Percentiles rank a stretch among this genome's conserved stretches.
These are phyloP conservation scores for Aplocera efformata DNA, from an alignment of 2,888 invertebrate species.

Conservation along the genomic window DNA sequence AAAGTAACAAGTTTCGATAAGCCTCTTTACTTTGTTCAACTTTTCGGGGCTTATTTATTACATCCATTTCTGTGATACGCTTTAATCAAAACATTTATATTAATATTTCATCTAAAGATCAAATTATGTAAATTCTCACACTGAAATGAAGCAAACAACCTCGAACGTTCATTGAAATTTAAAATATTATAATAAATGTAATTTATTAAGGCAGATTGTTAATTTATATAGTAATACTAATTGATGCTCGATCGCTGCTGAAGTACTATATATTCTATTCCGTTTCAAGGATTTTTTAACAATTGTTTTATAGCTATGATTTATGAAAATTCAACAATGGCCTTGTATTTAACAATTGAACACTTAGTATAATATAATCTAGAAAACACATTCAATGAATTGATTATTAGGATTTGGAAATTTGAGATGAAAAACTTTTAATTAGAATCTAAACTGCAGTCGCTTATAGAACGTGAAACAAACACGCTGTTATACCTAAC, in stretches of 20 bases:
- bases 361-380: no score
- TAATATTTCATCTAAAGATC: conserved; percentile 1
- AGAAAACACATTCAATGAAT: no score
- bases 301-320: neutral
- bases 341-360: no score
- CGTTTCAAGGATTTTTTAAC: neutral
- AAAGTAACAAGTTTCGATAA: no score
- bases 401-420: no score
- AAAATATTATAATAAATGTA: conserved; percentile 4
- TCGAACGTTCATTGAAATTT: conserved; percentile 21
- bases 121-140: conserved; percentile 12
- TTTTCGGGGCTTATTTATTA: no score
- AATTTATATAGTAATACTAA: neutral
- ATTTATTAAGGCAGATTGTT: neutral
- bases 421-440: no score
- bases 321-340: no score
- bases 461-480: neutral
- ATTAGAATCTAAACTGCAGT: neutral
- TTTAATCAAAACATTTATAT: no score
- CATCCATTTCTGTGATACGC: no score
- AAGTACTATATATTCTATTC: neutral
- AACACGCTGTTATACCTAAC: conserved; percentile 6
- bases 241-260: neutral
- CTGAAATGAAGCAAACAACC: conserved; percentile 10
- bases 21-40: no score